Evolutionary conservation across 2,888 invertebrate species (phyloP), one percentile per base, ranked within the genome.

Genomic region (Ypsolopha scabrella): DNA sequence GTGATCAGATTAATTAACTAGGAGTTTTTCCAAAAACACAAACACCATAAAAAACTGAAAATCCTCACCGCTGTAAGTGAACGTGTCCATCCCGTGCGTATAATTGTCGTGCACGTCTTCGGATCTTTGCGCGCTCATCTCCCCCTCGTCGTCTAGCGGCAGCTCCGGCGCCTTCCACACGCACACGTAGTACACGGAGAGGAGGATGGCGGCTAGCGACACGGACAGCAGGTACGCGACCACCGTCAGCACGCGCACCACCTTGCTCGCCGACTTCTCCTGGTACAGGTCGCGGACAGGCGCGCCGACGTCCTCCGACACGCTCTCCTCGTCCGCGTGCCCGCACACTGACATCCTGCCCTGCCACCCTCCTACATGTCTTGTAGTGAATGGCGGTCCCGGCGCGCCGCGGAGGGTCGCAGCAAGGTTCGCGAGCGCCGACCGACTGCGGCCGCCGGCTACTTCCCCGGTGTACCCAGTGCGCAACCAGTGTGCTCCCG

Each of bases 171-270:
- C 79, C 64, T 92, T 90, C 94, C 94, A 95, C 64, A 94, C 88
- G 67, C 94, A 92, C 56, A 94, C 88, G 75, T 95, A 95, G 75
- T 95, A 95, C 50, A 92, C 89, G 34, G 94, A 94, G 48, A 95
- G 86, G 49, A 93, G 89, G 60, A 94, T 93, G 6, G 94, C 95
- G 6, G 93, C 94, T 77, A 94, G 88, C n/a, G 94, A 94, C 47
- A 95, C 94, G n/a, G 93, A 93, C 57, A 94, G 85, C 59, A 94
- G 89, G 75, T 95, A 95, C 9, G 93, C 94, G 64, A 93, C 72
- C 52, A 95, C 95, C 0, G 94, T 94, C 57, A 94, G 85, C 51
- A 94, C 88, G 44, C 94, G 76, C 55, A 87, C 82, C 60, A 80
- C 69, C 57, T 78, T 87, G 67, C 83, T 81, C 44, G 70, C 74